Base-by-base conservation (phyloP, 2,888 invertebrate genomes). In the Heliconius aoede region DNA sequence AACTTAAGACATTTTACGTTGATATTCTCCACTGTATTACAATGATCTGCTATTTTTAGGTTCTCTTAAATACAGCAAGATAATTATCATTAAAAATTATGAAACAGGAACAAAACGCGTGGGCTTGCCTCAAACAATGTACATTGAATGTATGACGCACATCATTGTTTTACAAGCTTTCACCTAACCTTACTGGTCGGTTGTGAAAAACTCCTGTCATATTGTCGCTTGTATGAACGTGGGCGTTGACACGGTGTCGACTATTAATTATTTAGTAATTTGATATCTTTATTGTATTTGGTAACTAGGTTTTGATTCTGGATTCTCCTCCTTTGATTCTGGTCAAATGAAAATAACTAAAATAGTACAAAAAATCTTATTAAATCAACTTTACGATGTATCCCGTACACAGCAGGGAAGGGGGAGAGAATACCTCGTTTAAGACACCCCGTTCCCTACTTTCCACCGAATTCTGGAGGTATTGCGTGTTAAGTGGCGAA, bases 131-230 rank as follows among this genome's bases (percentile, higher is more conserved):
- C 60, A n/a, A 30, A 90, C 90, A 90, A 90, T 90, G 84, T 69
- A 24, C 85, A 90, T 90, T 90, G 90, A 83, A 81, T 83, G 83
- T 80, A 80, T 81, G 40, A 75, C 58, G 71, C 79, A 65, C 78
- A 72, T 83, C 83, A 90, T 90, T 90, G 90, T 90, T 87, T 90
- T 87, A 87, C 85, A 55, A 62, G 85, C 90, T 90, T 90, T 90
- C 90, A 90, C 89, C 67, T 89, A 87, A 89, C 90, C 90, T 90
- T 88, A 86, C 88, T 87, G 85, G 84, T 82, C n/a, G 69, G 69
- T 87, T 87, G 85, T 87, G 88, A 88, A 89, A 88, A 89, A 88
- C 85, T 79, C 24, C 78, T 78, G 78, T 73, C 76, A 74, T 71
- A 72, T 55, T 61, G 76, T 72, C 73, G 55, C 64, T 58, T 24